These are phyloP conservation scores for Calliopum simillimum DNA, from an alignment of 2,888 invertebrate species.

Conservation along the genomic window DNA sequence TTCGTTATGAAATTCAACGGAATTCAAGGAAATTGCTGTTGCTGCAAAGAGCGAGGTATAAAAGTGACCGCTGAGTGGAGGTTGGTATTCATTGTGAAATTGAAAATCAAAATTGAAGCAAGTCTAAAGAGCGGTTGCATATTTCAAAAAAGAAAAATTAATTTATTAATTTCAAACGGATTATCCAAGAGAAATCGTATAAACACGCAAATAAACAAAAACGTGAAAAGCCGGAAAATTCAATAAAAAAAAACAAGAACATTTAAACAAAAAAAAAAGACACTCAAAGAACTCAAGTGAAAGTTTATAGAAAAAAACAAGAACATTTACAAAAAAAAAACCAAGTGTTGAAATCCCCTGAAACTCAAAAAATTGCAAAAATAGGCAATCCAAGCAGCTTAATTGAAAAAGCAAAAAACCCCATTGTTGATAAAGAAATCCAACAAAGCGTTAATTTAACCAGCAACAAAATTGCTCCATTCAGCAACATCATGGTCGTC, in stretches of 20 bases:
- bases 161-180: background rate
- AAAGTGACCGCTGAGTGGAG: constrained; percentile 50
- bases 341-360: background rate
- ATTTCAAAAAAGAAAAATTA: background rate
- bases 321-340: constrained; percentile 10
- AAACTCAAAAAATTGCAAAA: constrained; percentile 43
- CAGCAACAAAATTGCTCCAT: constrained; percentile 37
- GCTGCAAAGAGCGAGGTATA: constrained; percentile 56
- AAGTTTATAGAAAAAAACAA: constrained; percentile 32
- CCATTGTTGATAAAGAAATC: constrained; percentile 19
- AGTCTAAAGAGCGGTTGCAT: constrained; percentile 41
- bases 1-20: constrained; percentile 59
- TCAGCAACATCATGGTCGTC: constrained; percentile 58
- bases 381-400: constrained; percentile 19
- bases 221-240: constrained; percentile 26
- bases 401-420: constrained; percentile 12
- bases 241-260: constrained; percentile 54
- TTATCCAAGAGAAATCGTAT: background rate
- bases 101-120: constrained; percentile 66
- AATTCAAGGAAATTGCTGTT: constrained; percentile 24
- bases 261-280: constrained; percentile 56
- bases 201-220: constrained; percentile 35
- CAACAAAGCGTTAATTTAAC: constrained; percentile 40
- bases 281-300: constrained; percentile 30
- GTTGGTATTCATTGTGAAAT: constrained; percentile 65